These are phyloP conservation scores for Coptodon rendalli DNA, from an alignment of 2,113 vertebrate species.

Conservation along the genomic window DNA sequence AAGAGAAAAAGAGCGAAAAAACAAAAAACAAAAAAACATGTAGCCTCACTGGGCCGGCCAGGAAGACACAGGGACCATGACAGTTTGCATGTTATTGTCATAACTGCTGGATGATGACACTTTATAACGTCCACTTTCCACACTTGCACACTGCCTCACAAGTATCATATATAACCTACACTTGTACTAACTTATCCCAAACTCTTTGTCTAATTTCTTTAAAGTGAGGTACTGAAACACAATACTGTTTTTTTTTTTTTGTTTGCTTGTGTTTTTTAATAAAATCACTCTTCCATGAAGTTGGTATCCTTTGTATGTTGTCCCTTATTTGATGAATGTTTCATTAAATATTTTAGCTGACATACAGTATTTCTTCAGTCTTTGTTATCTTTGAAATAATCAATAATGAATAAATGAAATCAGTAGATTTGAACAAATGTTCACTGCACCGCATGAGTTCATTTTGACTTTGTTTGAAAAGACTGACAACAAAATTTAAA, in stretches of 20 bases:
- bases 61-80: background rate
- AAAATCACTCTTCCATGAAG: background rate
- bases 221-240: background rate
- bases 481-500: background rate
- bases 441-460: background rate
- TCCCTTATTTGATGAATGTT: background rate
- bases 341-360: background rate
- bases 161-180: background rate
- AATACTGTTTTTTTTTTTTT: background rate
- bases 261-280: background rate
- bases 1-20: rapidly evolving
- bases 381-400: background rate
- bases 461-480: background rate
- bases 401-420: background rate
- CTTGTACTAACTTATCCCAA: background rate
- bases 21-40: background rate
- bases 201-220: background rate
- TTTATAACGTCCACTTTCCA: background rate
- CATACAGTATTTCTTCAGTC: background rate
- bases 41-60: background rate
- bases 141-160: background rate
- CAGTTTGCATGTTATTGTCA: background rate
- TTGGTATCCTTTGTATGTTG: background rate
- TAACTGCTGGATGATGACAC: background rate
- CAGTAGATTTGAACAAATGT: background rate